These are phyloP conservation scores for Rattus rattus DNA, from an alignment of 2,113 vertebrate genomes.

Conservation along the genomic window DNA sequence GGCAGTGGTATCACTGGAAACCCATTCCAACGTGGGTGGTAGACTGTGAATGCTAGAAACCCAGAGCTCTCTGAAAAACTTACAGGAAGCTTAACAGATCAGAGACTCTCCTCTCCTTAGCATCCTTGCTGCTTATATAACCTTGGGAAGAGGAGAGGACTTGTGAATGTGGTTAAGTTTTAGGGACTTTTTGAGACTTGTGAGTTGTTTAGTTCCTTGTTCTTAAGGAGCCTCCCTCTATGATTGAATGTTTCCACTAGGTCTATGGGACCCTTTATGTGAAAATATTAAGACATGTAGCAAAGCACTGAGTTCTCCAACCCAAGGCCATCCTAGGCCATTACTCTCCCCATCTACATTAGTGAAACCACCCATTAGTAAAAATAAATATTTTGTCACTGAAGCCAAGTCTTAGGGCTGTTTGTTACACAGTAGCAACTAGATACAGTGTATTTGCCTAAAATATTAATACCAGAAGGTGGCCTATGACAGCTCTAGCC, in stretches of 20 bases:
- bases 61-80: not conserved
- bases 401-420: not conserved
- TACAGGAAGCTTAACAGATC: not conserved
- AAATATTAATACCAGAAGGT: not conserved
- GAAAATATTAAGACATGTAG: not conserved
- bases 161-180: not conserved
- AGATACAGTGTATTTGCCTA: not conserved
- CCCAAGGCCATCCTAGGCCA: not conserved
- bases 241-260: not conserved
- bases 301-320: not conserved
- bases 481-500: not conserved
- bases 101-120: not conserved
- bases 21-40: not conserved
- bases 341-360: not conserved
- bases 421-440: conserved; percentile 15
- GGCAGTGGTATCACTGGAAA: not conserved
- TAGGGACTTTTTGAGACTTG: not conserved
- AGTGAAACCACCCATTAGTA: not conserved
- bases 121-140: not conserved
- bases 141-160: not conserved
- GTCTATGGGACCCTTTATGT: not conserved
- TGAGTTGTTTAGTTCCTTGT: not conserved
- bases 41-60: not conserved
- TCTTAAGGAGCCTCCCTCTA: not conserved
- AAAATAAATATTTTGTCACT: conserved; percentile 8